Evolutionary conservation across 2,113 vertebrate species (phyloP).

Genomic region (Lucifuga dentata): DNA sequence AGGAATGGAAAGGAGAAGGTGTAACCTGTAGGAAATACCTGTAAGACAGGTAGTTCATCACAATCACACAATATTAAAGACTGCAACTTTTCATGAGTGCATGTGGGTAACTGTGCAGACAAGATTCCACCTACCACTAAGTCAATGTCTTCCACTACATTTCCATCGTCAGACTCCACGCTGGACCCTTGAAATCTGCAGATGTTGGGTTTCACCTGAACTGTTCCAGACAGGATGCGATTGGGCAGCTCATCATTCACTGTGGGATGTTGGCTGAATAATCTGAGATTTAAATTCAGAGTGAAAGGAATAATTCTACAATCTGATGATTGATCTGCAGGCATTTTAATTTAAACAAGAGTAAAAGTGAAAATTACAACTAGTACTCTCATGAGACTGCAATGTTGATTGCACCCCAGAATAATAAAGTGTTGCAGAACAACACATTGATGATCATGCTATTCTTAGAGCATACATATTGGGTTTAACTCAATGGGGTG

Average conservation of each 20-base stretch:
- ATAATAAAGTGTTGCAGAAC: too few species aligned
- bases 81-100: not conserved
- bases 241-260: conserved; percentile 93
- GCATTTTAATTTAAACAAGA: too few species aligned
- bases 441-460: too few species aligned
- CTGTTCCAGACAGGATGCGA: conserved; percentile 88
- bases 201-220: conserved; percentile 88
- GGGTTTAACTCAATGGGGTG: too few species aligned
- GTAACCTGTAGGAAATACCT: conserved; percentile 94
- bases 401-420: too few species aligned
- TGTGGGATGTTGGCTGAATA: conserved; percentile 87
- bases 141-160: conserved; percentile 85
- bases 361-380: too few species aligned
- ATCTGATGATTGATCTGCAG: too few species aligned
- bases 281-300: conserved; percentile 64
- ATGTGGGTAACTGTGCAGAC: not conserved
- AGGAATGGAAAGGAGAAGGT: conserved; percentile 91
- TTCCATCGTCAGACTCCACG: conserved; percentile 90
- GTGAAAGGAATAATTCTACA: too few species aligned
- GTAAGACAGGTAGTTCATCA: not conserved
- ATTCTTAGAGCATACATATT: too few species aligned
- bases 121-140: conserved; percentile 68
- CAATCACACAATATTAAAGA: not conserved
- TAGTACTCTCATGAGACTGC: too few species aligned
- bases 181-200: conserved; percentile 84